phyloP scores from a whole-genome alignment of 2,113 vertebrate genomes.

The Corynorhinus townsendii region DNA sequence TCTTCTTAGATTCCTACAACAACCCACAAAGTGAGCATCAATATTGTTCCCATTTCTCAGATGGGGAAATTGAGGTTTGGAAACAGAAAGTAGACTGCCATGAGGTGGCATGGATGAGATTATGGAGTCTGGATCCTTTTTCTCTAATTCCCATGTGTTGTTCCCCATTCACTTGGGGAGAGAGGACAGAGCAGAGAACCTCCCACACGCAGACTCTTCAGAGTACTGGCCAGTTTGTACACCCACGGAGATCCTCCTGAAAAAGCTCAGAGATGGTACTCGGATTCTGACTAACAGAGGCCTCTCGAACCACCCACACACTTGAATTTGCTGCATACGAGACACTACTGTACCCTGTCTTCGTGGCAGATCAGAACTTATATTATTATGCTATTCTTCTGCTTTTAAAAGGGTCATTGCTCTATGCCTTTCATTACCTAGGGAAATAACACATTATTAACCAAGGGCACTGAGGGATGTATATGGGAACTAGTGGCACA shows the following conservation, averaged over 20 bases:
- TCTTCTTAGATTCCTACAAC: not conserved
- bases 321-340: not conserved
- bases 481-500: constrained; percentile 32
- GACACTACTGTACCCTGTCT: not conserved
- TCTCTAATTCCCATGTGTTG: not conserved
- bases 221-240: not conserved
- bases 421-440: not conserved
- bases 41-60: not conserved
- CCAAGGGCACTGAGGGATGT: not conserved
- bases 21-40: not conserved
- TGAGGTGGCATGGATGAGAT: not conserved
- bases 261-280: not conserved
- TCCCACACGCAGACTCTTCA: not conserved
- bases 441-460: constrained; percentile 23
- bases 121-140: not conserved
- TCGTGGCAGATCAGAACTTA: not conserved
- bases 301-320: not conserved
- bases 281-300: not conserved
- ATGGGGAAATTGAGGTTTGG: not conserved
- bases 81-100: not conserved
- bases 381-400: not conserved
- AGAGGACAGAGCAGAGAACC: not conserved
- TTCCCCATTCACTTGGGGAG: not conserved
- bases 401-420: not conserved
- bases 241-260: not conserved